Percentiles rank a stretch among this genome's conserved stretches.
Evolutionary conservation across 2,888 invertebrate genomes (phyloP).

Genomic region (Lordiphosa andalusiaca): DNA sequence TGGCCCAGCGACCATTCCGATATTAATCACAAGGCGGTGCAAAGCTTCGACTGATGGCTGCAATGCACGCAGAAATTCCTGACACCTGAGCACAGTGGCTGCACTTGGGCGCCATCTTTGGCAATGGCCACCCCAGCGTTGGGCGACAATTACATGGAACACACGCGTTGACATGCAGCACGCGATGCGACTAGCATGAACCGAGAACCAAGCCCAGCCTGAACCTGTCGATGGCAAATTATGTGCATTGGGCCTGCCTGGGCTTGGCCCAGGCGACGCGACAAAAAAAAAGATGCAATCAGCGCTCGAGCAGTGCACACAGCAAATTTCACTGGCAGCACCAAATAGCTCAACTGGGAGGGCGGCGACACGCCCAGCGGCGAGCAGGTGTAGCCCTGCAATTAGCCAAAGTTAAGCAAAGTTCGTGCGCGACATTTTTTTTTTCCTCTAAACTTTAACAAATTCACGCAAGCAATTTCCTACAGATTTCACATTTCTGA

Average conservation of each 20-base stretch:
- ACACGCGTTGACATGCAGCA: constrained; percentile 78
- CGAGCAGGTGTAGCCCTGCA: constrained; percentile 48
- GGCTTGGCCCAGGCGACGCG: constrained; percentile 46
- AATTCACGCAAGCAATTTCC: constrained; percentile 76
- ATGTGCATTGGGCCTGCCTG: constrained; percentile 32
- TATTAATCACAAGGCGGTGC: constrained; percentile 61
- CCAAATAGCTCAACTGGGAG: constrained; percentile 58
- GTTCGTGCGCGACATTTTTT: constrained; percentile 55
- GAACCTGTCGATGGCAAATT: constrained; percentile 72
- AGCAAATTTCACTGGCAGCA: constrained; percentile 13
- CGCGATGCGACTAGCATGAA: constrained; percentile 61
- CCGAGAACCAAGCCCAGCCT: constrained; percentile 20
- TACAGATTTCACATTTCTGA: constrained; percentile 20
- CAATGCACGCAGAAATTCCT: constrained; percentile 46
- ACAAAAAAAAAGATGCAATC: constrained; percentile 70
- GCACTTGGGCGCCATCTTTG: constrained; percentile 45
- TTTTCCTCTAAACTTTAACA: constrained; percentile 77
- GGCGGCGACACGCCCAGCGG: constrained; percentile 56
- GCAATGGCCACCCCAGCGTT: constrained; percentile 41
- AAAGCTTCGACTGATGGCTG: constrained; percentile 47
- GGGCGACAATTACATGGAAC: constrained; percentile 68
- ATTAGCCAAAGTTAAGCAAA: constrained; percentile 45
- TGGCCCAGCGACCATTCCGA: constrained; percentile 55
- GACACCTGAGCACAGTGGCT: constrained; percentile 33
- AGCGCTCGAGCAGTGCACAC: constrained; percentile 19